Percentiles rank a stretch among this genome's conserved stretches.
These are phyloP conservation scores for Schizothorax lantsangensis DNA, from an alignment of 2,797 vertebrate genomes.

Conservation along the genomic window DNA sequence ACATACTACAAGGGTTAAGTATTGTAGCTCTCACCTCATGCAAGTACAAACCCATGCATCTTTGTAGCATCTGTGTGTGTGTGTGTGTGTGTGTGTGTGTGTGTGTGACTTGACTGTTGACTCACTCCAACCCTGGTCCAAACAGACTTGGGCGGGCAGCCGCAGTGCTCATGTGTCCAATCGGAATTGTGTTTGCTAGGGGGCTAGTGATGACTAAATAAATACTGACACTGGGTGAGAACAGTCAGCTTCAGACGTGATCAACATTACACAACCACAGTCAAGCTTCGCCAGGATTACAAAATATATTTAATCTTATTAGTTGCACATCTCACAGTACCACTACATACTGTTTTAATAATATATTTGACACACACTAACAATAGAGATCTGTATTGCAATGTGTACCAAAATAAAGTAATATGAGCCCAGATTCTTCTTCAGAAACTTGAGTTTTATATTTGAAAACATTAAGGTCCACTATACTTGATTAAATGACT, in stretches of 20 bases:
- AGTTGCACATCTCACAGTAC: neutral
- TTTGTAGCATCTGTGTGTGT: neutral
- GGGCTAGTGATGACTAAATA: conserved; percentile 41
- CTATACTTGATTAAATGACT: neutral
- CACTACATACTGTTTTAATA: neutral
- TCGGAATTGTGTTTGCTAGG: conserved; percentile 32
- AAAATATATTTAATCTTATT: conserved; percentile 4
- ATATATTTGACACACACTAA: neutral
- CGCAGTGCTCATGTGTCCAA: conserved; percentile 19
- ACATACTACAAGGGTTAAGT: neutral
- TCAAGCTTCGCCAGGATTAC: neutral
- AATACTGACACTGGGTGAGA: conserved; percentile 50
- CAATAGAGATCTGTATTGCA: neutral
- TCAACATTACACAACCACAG: conserved; percentile 41
- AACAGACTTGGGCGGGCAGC: conserved; percentile 37
- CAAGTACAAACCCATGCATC: neutral
- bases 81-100: conserved; percentile 40
- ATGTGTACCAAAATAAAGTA: neutral
- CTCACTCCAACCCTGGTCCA: conserved; percentile 49
- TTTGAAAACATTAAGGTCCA: neutral
- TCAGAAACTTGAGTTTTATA: neutral
- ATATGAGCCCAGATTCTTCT: neutral
- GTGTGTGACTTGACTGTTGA: conserved; percentile 53
- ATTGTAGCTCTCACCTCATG: neutral
- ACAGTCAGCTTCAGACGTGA: conserved; percentile 38